Conservation (phyloP, 2,797 vertebrate genomes). For the Cheirogaleus major region DNA sequence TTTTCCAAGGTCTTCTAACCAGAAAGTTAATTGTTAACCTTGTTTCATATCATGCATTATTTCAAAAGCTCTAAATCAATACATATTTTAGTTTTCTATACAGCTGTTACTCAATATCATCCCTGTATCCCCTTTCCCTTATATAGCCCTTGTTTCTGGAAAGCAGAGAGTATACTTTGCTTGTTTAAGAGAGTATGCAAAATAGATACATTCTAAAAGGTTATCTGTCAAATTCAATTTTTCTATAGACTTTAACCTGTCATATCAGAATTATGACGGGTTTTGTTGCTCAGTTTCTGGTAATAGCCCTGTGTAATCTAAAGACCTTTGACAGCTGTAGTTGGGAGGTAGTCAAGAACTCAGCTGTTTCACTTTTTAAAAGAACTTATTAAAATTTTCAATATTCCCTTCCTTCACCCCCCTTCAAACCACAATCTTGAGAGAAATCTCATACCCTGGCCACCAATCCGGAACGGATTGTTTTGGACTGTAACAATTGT, state of each 20-base stretch:
- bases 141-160: neutral
- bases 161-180: neutral
- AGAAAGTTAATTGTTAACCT: constrained; percentile 34
- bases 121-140: neutral
- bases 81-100: neutral
- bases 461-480: neutral
- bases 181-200: neutral
- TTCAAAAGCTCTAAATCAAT: constrained; percentile 24
- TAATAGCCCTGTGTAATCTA: neutral
- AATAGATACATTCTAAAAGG: neutral
- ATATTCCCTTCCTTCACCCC: neutral
- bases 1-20: neutral
- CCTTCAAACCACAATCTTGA: neutral
- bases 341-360: neutral
- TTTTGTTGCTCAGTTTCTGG: neutral
- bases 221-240: neutral
- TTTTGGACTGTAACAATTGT: neutral
- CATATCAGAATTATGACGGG: neutral
- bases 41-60: neutral
- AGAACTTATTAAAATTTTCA: neutral
- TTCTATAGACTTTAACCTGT: neutral
- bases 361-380: neutral
- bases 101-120: neutral
- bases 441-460: neutral
- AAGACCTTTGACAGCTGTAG: neutral